Evolutionary conservation across 2,888 invertebrate species (phyloP).

Genomic region (Drosophila imparisetae): DNA sequence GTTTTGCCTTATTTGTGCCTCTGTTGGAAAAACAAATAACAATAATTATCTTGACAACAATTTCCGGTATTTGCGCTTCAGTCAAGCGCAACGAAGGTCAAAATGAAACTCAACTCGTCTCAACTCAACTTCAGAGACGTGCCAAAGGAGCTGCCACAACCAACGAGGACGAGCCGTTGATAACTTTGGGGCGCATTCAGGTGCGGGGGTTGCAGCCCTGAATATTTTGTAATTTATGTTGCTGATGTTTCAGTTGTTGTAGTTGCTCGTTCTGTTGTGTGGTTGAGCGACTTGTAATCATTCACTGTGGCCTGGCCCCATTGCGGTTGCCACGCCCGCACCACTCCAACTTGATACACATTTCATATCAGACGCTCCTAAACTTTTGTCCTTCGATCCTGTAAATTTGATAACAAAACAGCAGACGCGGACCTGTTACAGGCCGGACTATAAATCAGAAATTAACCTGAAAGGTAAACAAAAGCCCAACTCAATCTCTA

Average conservation of each 20-base stretch:
- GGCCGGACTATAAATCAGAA: constrained; percentile 20
- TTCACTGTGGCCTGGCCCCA: constrained; percentile 31
- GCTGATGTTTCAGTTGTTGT: constrained; percentile 30
- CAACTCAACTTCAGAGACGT: constrained; percentile 64
- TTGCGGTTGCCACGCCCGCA: constrained; percentile 20
- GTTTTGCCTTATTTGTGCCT: constrained; percentile 48
- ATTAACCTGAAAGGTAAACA: constrained; percentile 52
- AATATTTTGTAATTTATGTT: constrained; percentile 65
- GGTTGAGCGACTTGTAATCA: constrained; percentile 48
- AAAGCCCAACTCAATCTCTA: constrained; percentile 19
- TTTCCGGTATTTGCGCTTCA: constrained; percentile 84
- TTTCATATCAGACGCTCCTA: constrained; percentile 75
- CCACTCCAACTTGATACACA: constrained; percentile 44
- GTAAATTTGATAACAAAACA: constrained; percentile 70
- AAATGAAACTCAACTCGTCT: constrained; percentile 71
- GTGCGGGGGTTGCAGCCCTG: constrained; percentile 54
- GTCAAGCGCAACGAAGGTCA: constrained; percentile 79
- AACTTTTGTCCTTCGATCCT: constrained; percentile 76
- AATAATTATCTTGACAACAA: constrained; percentile 85
- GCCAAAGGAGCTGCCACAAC: constrained; percentile 52
- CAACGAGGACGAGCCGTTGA: constrained; percentile 34
- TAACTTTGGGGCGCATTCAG: constrained; percentile 40
- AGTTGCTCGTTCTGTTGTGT: constrained; percentile 28
- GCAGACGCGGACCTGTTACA: constrained; percentile 12
- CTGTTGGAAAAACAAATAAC: constrained; percentile 81